phyloP scores from a whole-genome alignment of 2,797 vertebrate genomes.

The Cetoscarus ocellatus region DNA sequence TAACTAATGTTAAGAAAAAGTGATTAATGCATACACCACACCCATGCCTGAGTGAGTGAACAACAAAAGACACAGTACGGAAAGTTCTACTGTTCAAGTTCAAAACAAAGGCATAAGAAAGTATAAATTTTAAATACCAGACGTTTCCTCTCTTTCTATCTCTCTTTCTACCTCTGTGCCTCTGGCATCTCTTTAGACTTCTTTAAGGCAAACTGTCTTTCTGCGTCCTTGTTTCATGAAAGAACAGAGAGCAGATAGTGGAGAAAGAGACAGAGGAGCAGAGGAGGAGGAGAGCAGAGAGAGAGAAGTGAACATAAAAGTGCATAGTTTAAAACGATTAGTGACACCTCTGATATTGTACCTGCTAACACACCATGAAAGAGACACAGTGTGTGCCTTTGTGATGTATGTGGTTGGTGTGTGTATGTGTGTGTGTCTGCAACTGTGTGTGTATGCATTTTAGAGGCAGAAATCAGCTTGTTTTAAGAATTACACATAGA shows the following conservation, averaged over 20 bases:
- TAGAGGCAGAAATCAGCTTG: constrained; percentile 34
- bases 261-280: constrained; percentile 87
- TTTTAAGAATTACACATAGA: constrained; percentile 28
- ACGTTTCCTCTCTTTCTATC: constrained; percentile 89
- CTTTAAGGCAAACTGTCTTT: constrained; percentile 95
- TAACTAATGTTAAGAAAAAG: constrained; percentile 25
- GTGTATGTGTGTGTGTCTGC: constrained; percentile 77
- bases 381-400: constrained; percentile 81
- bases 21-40: constrained; percentile 37
- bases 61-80: constrained; percentile 84
- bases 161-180: constrained; percentile 89
- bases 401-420: constrained; percentile 79
- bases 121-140: constrained; percentile 99
- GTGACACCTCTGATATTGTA: constrained; percentile 96
- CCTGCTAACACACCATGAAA: constrained; percentile 87
- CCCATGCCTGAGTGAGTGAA: constrained; percentile 62
- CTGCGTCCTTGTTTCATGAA: constrained; percentile 98
- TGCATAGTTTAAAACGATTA: constrained; percentile 99
- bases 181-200: constrained; percentile 95
- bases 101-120: constrained; percentile 99
- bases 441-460: constrained; percentile 77
- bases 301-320: constrained; percentile 95
- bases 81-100: constrained; percentile 98
- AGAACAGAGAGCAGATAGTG: constrained; percentile 88
- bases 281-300: constrained; percentile 85